A percentile compares a stretch with the other conserved stretches of the same genome.
phyloP scores from a whole-genome alignment of 92 coral and sea anemone genomes.

The Palythoa grandis region DNA sequence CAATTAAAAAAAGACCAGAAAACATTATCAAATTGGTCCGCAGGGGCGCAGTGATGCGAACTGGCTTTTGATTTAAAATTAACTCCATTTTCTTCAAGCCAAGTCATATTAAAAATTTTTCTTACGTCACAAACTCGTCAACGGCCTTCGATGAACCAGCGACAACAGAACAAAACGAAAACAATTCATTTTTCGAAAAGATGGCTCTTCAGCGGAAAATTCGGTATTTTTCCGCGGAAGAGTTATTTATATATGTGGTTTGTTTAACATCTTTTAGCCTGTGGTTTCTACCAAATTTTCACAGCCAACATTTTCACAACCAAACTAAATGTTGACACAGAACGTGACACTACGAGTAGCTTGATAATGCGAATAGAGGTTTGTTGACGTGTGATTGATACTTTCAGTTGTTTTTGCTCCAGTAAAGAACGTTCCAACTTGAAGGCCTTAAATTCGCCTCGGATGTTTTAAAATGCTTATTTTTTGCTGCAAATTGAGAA shows the following conservation, averaged over 20 bases:
- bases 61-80: slow-evolving; percentile 34
- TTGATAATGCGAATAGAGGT: slow-evolving; percentile 23
- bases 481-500: neutral
- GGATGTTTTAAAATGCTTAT: neutral
- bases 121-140: slow-evolving; percentile 64
- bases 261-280: neutral
- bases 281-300: slow-evolving; percentile 12
- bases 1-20: slow-evolving; percentile 55
- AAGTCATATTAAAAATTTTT: slow-evolving; percentile 29
- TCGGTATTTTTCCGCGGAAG: slow-evolving; percentile 12
- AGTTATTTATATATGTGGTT: neutral
- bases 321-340: slow-evolving; percentile 39
- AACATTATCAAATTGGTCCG: slow-evolving; percentile 47
- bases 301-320: slow-evolving; percentile 8
- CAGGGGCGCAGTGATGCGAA: slow-evolving; percentile 18
- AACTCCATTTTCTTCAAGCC: slow-evolving; percentile 50
- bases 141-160: slow-evolving; percentile 50
- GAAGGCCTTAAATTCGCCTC: neutral
- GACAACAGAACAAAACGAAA: slow-evolving; percentile 23
- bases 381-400: neutral
- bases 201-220: slow-evolving; percentile 22
- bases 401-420: slow-evolving; percentile 5
- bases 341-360: slow-evolving; percentile 37
- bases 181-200: slow-evolving; percentile 35
- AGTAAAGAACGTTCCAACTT: neutral